Conservation (phyloP, 2,797 vertebrate species). For the Knipowitschia caucasica region DNA sequence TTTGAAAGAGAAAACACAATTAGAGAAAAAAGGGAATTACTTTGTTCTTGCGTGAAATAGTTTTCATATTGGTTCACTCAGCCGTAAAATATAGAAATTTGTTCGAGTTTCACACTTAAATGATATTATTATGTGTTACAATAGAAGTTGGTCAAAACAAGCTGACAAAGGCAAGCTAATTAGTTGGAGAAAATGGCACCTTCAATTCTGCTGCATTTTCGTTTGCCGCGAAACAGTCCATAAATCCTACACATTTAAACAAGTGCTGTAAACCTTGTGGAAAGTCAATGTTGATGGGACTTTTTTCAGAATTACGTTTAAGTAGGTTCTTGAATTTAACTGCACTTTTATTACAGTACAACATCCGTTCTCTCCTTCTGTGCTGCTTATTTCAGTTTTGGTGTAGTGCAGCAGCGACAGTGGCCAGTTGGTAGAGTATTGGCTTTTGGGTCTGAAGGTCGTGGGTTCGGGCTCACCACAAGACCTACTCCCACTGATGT, state of each 20-base stretch:
- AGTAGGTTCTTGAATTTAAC: too few relatives aligned
- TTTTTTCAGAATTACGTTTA: too few relatives aligned
- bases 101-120: background rate
- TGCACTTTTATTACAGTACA: too few relatives aligned
- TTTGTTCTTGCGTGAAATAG: background rate
- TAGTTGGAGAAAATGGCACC: background rate
- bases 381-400: too few relatives aligned
- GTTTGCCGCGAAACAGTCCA: background rate
- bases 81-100: background rate
- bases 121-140: background rate
- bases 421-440: too few relatives aligned
- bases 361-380: too few relatives aligned
- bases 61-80: background rate
- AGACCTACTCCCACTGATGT: too few relatives aligned
- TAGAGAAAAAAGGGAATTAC: background rate
- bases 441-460: too few relatives aligned
- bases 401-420: too few relatives aligned
- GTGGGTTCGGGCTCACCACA: too few relatives aligned
- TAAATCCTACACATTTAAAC: too few relatives aligned
- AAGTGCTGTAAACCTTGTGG: background rate
- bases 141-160: background rate
- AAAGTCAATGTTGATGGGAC: too few relatives aligned
- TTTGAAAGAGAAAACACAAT: background rate
- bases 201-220: background rate
- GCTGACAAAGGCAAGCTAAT: background rate